Evolutionary conservation across 2,113 vertebrate species (phyloP), one percentile per base, ranked within the genome.

Genomic region (Nesogale talazaci): DNA sequence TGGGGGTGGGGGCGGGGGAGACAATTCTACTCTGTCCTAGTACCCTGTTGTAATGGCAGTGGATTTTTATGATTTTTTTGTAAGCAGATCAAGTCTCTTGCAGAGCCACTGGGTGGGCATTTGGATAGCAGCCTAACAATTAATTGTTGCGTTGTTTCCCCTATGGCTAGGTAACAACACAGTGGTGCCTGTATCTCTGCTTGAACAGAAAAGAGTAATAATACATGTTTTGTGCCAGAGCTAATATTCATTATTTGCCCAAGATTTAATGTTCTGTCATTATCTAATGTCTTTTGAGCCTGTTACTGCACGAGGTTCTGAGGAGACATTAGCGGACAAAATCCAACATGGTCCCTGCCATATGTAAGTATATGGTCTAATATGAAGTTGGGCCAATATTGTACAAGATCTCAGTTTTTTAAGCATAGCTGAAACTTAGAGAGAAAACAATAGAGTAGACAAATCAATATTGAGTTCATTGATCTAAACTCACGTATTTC

Each of bases 181-280:
- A 38, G 12, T 31, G 40, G 40, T 76, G 70, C 2, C 31, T 52
- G 2, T 88, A n/a, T 69, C 25, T 93, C 31, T 46, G 63, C 25
- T 65, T 76, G 40, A 91, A 80, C 67, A 10, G 61, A 82, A 46
- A 86, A 31, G 63, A 92, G 14, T 42, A 93, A n/a, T n/a, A 85
- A 22, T 85, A 2, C 69, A 42, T 79, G 85, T 88, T 67, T 88
- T 38, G 34, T 75, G 15, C 42, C 61, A 52, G 29, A 77, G 61
- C 94, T 91, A 91, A 93, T 75, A 65, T 61, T 78, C 84, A 69
- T 90, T n/a, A 70, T 61, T 88, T 88, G 31, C 88, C 83, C 83
- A 72, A 79, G 25, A 92, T 93, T 6, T 61, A 83, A 83, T 70
- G 69, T 76, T 56, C 52, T 82, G 42, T 88, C 57, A 61, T 52